Conservation (phyloP, 2,888 invertebrate species). For the Aspidiotus rigidus region DNA sequence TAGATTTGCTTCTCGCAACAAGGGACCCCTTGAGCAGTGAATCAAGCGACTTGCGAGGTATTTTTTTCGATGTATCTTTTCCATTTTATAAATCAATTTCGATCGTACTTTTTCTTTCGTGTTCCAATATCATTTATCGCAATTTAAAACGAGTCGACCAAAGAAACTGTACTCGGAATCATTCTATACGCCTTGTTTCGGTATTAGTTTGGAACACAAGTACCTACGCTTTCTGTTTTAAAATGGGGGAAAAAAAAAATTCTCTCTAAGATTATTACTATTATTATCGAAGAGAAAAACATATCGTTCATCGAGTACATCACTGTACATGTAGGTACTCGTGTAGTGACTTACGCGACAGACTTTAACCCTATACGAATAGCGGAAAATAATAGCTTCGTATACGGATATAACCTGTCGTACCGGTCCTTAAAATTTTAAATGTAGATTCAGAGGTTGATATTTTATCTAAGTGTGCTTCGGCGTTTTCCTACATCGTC, state of each 20-base stretch:
- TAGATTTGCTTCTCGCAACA: no score
- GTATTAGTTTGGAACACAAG: no score
- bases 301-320: no score
- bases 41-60: background rate
- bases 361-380: background rate
- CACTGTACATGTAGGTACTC: no score
- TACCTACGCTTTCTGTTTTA: no score
- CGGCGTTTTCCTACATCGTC: no score
- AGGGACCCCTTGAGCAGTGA: no score
- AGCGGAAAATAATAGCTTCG: slow-evolving; percentile 7
- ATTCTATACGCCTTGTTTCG: no score
- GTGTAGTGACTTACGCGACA: background rate
- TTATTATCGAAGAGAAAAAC: no score
- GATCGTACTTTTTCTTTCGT: background rate
- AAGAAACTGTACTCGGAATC: background rate
- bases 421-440: slow-evolving; percentile 11
- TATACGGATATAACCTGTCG: slow-evolving; percentile 10
- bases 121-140: background rate
- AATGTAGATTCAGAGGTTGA: background rate
- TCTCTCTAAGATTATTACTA: no score
- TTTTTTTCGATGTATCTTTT: background rate
- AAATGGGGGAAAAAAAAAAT: no score
- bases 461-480: no score
- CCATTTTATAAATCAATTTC: background rate
- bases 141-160: background rate